Base-by-base conservation (phyloP, 2,113 vertebrate genomes). In the Brachirus orientalis region DNA sequence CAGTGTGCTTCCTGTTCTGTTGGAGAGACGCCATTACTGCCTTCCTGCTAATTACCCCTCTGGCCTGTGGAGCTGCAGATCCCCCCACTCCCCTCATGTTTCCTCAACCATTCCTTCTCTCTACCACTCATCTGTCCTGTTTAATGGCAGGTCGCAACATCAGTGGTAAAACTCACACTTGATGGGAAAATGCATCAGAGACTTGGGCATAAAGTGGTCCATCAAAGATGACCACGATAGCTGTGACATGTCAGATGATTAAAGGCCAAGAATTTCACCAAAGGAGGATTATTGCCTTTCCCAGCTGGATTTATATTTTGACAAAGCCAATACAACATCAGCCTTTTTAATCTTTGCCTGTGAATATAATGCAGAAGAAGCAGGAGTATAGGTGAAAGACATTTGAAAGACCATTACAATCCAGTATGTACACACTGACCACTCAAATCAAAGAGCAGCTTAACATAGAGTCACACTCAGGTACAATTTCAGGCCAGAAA, bases 1-100 rank as follows among this genome's bases (percentile, higher is more conserved):
- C 69, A 61, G 52, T 35, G 56, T 53, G 71, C 73, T 91, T 91
- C 89, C 89, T 90, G 85, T 85, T 88, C 80, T 85, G 85, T 38
- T 62, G 75, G 63, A 68, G 75, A 77, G 82, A 84, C 50, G 68
- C 77, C 63, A 83, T 91, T 92, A 92, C 75, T 85, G 85, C 75
- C 75, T 89, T 53, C 69, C 56, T 78, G 87, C 77, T 84, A 89
- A 92, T 90, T 91, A 87, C 69, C 62, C 75, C 72, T 53, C 35
- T 54, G 38, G 73, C 69, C 71, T 54, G 58, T 71, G 58, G 66
- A 57, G 70, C 81, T 69, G 69, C 50, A 37, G 69, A 46, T 22
- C 71, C 50, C 63, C 46, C 63, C 35, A 6, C 58, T 35, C 53
- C 53, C 37, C 61, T 60, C 50, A 12, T 43, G 44, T 62, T 56